Percentiles rank a stretch among this genome's conserved stretches.
Conservation (phyloP, 2,113 vertebrate species). For the Mustelus asterias region DNA sequence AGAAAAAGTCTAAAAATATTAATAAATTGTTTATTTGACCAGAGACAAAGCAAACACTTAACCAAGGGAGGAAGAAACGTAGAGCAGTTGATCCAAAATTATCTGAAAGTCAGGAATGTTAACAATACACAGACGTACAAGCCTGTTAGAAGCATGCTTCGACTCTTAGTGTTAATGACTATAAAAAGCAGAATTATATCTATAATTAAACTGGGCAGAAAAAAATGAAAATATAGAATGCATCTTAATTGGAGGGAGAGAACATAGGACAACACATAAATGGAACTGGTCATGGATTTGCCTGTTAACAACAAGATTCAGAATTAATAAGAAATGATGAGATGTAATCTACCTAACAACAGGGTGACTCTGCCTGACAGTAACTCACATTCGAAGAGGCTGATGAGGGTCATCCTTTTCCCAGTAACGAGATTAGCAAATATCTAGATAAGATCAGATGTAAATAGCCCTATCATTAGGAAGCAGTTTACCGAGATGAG, state of each 20-base stretch:
- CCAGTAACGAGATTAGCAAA: too few relatives aligned
- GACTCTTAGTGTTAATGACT: background rate
- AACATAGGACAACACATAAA: background rate
- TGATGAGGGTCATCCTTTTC: too few relatives aligned
- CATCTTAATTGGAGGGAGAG: background rate
- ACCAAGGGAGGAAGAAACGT: background rate
- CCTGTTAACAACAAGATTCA: too few relatives aligned
- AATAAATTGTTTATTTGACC: background rate
- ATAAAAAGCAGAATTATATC: background rate
- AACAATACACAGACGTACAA: background rate
- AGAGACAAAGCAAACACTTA: background rate
- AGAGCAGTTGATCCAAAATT: background rate
- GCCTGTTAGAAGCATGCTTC: background rate
- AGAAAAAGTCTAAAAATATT: background rate
- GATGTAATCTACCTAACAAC: too few relatives aligned
- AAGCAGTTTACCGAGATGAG: too few relatives aligned
- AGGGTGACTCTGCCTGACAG: too few relatives aligned
- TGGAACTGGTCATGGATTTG: background rate
- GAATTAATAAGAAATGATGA: too few relatives aligned
- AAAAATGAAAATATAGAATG: background rate
- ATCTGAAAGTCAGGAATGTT: background rate
- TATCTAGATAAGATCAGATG: too few relatives aligned
- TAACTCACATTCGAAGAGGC: too few relatives aligned
- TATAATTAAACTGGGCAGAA: background rate
- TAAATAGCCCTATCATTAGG: too few relatives aligned